phyloP scores from a whole-genome alignment of 2,797 vertebrate genomes.

The Ceyx erithaca region DNA sequence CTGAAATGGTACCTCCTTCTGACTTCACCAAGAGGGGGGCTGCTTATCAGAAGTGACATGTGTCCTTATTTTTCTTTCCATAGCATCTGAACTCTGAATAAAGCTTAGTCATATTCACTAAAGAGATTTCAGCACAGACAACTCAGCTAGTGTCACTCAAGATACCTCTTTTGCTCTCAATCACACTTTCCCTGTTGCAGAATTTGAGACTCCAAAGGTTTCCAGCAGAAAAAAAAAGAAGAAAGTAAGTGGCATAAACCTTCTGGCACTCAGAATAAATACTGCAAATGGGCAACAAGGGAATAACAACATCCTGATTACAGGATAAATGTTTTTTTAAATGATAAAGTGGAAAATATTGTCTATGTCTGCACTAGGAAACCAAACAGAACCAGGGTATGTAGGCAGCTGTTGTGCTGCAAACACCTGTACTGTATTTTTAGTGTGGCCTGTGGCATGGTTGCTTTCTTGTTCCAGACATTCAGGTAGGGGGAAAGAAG shows the following conservation, averaged over 20 bases:
- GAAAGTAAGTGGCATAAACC: not conserved
- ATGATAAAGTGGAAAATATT: not conserved
- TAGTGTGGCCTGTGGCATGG: not conserved
- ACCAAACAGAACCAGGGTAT: not conserved
- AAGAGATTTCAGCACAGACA: not conserved
- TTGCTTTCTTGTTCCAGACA: not conserved
- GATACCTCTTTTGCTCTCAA: not conserved
- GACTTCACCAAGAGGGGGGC: not conserved
- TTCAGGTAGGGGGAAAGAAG: rapidly evolving
- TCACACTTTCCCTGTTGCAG: not conserved
- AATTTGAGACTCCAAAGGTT: not conserved
- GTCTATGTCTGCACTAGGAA: not conserved
- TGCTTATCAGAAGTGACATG: not conserved
- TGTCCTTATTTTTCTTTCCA: not conserved
- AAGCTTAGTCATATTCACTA: not conserved
- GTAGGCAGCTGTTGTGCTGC: not conserved
- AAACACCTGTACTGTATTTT: not conserved
- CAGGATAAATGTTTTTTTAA: not conserved
- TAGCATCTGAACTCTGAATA: not conserved
- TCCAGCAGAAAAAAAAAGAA: not conserved
- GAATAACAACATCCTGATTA: not conserved
- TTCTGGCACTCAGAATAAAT: not conserved
- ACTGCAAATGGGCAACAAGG: not conserved
- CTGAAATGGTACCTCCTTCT: not conserved
- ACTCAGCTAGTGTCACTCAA: not conserved